A percentile compares a stretch with the other conserved stretches of the same genome.
Conservation (phyloP, 2,113 vertebrate genomes). For the Callaeas wilsoni region DNA sequence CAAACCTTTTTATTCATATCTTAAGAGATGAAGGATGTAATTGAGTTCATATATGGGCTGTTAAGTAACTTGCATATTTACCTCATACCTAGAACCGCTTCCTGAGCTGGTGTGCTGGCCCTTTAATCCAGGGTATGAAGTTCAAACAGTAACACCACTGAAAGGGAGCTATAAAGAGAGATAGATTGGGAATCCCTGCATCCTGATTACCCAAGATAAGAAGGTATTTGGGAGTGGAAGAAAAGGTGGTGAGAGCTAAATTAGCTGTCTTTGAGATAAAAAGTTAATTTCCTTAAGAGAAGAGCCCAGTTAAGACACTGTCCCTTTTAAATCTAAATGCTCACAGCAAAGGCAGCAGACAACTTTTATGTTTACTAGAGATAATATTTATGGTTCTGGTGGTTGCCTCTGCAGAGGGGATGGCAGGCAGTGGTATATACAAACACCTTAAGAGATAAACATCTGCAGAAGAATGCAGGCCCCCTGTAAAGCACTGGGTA, state of each 20-base stretch:
- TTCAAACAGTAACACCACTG: conserved; percentile 53
- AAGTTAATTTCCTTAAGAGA: conserved; percentile 16
- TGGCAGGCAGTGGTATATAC: not conserved
- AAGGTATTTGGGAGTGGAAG: conserved; percentile 45
- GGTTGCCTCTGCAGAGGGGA: not conserved
- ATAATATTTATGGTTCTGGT: conserved; percentile 15
- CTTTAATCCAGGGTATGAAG: conserved; percentile 47
- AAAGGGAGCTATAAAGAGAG: conserved; percentile 43
- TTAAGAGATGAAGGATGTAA: conserved; percentile 59
- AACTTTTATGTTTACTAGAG: not conserved
- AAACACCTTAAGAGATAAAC: conserved; percentile 35
- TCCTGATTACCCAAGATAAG: conserved; percentile 68
- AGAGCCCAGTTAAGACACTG: not conserved
- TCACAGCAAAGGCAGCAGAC: not conserved
- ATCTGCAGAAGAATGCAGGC: not conserved
- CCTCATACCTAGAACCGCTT: conserved; percentile 43
- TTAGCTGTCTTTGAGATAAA: conserved; percentile 49
- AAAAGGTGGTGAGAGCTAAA: conserved; percentile 41
- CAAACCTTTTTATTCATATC: conserved; percentile 57
- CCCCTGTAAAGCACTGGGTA: not conserved
- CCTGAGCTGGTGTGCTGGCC: conserved; percentile 10
- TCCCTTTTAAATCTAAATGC: not conserved
- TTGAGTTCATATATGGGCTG: conserved; percentile 55
- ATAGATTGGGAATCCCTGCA: conserved; percentile 40
- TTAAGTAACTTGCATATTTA: conserved; percentile 63